phyloP scores from a whole-genome alignment of 2,797 vertebrate species.

The Atherinosoma microstoma region DNA sequence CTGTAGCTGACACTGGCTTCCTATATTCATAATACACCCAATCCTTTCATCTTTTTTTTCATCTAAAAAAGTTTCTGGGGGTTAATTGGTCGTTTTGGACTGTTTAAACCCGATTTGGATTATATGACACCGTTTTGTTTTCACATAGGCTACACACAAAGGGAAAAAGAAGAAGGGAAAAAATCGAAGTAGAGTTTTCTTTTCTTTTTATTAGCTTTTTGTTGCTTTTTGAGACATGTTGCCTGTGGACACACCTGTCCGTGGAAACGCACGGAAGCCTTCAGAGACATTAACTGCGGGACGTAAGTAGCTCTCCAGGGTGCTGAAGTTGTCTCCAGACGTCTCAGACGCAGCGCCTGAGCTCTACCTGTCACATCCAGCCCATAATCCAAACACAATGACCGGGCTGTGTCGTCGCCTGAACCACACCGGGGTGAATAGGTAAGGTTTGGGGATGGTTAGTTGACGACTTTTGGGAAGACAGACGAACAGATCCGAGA shows the following conservation, averaged over 20 bases:
- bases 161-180: not conserved
- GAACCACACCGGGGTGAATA: slow-evolving; percentile 12
- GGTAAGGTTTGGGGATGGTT: slow-evolving; percentile 35
- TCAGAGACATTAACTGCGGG: slow-evolving; percentile 70
- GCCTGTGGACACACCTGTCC: slow-evolving; percentile 46
- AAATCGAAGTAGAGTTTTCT: not conserved
- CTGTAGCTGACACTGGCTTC: slow-evolving; percentile 55
- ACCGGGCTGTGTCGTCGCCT: slow-evolving; percentile 34
- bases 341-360: slow-evolving; percentile 51
- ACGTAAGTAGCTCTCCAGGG: slow-evolving; percentile 85
- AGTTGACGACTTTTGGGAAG: slow-evolving; percentile 32
- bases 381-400: slow-evolving; percentile 50
- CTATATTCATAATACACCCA: slow-evolving; percentile 26
- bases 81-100: not conserved
- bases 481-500: slow-evolving; percentile 10
- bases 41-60: not conserved
- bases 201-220: slow-evolving; percentile 1
- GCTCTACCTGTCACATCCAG: slow-evolving; percentile 55
- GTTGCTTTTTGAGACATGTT: slow-evolving; percentile 29
- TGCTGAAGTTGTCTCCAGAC: slow-evolving; percentile 83
- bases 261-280: slow-evolving; percentile 56
- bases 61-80: not conserved
- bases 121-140: not conserved
- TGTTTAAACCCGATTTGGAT: not conserved
- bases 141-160: not conserved